Evolutionary conservation across 2,888 invertebrate genomes (phyloP).

Genomic region (Brachypalpus laphriformis): DNA sequence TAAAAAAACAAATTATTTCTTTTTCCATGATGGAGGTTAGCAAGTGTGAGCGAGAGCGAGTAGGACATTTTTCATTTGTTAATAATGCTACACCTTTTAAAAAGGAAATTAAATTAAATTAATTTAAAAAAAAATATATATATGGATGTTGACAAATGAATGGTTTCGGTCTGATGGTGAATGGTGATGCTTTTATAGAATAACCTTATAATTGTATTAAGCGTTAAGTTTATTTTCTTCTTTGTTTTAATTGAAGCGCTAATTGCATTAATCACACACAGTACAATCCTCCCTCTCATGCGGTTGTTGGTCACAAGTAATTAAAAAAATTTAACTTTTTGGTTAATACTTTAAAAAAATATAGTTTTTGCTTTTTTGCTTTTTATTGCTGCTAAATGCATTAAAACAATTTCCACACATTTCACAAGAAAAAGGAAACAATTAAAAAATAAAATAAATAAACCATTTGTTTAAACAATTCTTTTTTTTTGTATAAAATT

Average conservation of each 20-base stretch:
- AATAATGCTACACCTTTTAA: constrained; percentile 25
- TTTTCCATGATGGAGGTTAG: constrained; percentile 31
- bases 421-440: neutral
- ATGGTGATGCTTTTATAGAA: constrained; percentile 40
- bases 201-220: constrained; percentile 40
- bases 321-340: neutral
- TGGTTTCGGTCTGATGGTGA: constrained; percentile 25
- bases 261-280: constrained; percentile 69
- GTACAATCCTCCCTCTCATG: constrained; percentile 64
- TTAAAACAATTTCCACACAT: constrained; percentile 26
- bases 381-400: constrained; percentile 24
- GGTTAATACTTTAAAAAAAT: constrained; percentile 16
- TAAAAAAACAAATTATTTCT: neutral
- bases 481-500: constrained; percentile 2
- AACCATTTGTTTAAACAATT: constrained; percentile 29
- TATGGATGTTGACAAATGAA: constrained; percentile 30
- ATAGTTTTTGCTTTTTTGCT: neutral
- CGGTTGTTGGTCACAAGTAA: constrained; percentile 30
- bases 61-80: constrained; percentile 31
- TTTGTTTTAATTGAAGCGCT: constrained; percentile 58
- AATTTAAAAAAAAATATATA: constrained; percentile 7
- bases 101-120: constrained; percentile 30
- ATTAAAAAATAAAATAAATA: constrained; percentile 10
- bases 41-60: constrained; percentile 24
- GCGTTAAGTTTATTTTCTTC: constrained; percentile 54